These are phyloP conservation scores for Oophaga sylvatica DNA, from an alignment of 2,797 vertebrate genomes.

Conservation along the genomic window DNA sequence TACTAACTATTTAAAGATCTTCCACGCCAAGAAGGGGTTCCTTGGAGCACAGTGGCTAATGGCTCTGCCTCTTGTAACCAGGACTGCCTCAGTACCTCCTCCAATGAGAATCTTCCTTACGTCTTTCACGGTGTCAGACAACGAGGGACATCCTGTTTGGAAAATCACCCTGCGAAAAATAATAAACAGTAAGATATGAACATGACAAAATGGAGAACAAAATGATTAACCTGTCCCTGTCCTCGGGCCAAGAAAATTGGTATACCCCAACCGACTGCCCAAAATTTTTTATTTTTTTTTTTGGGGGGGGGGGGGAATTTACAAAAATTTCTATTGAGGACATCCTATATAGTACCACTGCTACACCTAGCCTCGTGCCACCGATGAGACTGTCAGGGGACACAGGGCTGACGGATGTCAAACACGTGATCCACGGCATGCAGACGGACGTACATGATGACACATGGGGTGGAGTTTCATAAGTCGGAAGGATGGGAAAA, in stretches of 20 bases:
- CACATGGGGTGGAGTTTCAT: not conserved
- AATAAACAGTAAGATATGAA: slow-evolving; percentile 65
- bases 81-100: slow-evolving; percentile 63
- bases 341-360: not conserved
- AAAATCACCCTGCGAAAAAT: slow-evolving; percentile 76
- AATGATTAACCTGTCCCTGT: slow-evolving; percentile 51
- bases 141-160: slow-evolving; percentile 84
- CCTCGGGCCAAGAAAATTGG: slow-evolving; percentile 12
- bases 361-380: not conserved
- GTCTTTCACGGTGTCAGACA: slow-evolving; percentile 74
- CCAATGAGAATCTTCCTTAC: slow-evolving; percentile 63
- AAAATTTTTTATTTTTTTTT: too few species aligned
- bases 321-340: slow-evolving; percentile 22
- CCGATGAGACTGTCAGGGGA: not conserved
- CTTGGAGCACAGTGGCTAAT: slow-evolving; percentile 65
- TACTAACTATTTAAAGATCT: slow-evolving; percentile 63
- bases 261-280: slow-evolving; percentile 21
- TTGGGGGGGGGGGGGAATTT: not conserved
- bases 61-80: slow-evolving; percentile 64
- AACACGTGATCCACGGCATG: slow-evolving; percentile 31
- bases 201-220: slow-evolving; percentile 54
- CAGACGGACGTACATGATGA: slow-evolving; percentile 14
- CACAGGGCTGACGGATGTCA: slow-evolving; percentile 18
- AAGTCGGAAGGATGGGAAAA: slow-evolving; percentile 2
- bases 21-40: slow-evolving; percentile 66